Evolutionary conservation across 2,888 invertebrate species (phyloP).

Genomic region (Hirtodrosophila duncani): DNA sequence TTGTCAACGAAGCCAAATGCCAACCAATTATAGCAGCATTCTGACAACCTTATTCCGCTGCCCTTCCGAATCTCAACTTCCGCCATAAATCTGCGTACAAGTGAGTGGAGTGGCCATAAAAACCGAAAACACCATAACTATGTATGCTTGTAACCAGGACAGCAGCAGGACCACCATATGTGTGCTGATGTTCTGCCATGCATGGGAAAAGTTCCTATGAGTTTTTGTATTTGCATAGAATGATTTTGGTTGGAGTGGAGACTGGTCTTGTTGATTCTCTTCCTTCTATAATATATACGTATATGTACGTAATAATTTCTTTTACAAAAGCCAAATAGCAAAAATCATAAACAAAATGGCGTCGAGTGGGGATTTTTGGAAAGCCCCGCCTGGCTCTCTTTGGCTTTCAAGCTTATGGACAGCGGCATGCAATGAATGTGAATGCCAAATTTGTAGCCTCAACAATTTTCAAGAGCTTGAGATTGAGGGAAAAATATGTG

Average conservation of each 20-base stretch:
- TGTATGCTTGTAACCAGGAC: too few relatives aligned
- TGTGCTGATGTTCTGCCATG: too few relatives aligned
- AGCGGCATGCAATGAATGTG: constrained; percentile 26
- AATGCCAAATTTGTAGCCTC: constrained; percentile 33
- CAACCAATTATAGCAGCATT: too few relatives aligned
- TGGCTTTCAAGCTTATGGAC: constrained; percentile 25
- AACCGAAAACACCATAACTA: constrained; percentile 17
- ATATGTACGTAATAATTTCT: constrained; percentile 39
- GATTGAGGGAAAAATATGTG: constrained; percentile 23
- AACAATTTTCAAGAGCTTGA: constrained; percentile 16
- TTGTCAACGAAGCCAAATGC: too few relatives aligned
- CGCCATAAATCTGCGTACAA: constrained; percentile 39
- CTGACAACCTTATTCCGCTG: too few relatives aligned
- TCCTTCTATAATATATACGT: too few relatives aligned
- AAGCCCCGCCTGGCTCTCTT: constrained; percentile 7
- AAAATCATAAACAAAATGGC: constrained; percentile 41
- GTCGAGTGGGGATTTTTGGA: constrained; percentile 11
- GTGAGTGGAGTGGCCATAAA: constrained; percentile 20
- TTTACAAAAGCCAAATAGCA: constrained; percentile 42
- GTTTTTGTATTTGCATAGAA: constrained; percentile 24
- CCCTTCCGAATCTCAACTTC: too few relatives aligned
- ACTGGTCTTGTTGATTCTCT: constrained; percentile 18
- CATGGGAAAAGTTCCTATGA: too few relatives aligned
- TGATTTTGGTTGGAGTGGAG: too few relatives aligned
- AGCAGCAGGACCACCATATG: too few relatives aligned